These are phyloP conservation scores for Mormyrops attenuatus DNA, from an alignment of 2,797 vertebrate genomes.

Conservation along the genomic window DNA sequence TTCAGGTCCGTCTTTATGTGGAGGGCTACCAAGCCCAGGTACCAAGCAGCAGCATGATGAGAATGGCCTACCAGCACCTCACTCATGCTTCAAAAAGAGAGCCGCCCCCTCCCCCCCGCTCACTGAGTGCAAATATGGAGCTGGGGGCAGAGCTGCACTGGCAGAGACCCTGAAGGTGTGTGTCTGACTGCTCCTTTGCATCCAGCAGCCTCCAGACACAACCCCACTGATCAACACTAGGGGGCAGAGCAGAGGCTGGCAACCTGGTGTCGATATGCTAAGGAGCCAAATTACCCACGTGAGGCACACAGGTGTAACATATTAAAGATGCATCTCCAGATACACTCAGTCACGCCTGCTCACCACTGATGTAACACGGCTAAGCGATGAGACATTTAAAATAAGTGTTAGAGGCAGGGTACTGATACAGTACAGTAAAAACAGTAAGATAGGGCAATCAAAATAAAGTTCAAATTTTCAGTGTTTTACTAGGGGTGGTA, in stretches of 20 bases:
- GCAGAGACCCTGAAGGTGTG: background rate
- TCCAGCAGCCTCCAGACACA: background rate
- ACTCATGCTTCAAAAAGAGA: background rate
- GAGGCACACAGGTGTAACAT: background rate
- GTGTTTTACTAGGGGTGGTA: constrained; percentile 11
- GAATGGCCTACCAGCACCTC: background rate
- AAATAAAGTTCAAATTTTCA: constrained; percentile 13
- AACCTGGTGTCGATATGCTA: background rate
- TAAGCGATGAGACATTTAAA: constrained; percentile 22
- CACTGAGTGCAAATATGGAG: background rate
- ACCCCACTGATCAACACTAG: background rate
- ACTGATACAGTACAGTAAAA: constrained; percentile 48
- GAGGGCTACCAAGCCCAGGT: background rate
- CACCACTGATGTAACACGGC: constrained; percentile 16
- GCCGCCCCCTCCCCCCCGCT: background rate
- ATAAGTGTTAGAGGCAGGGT: constrained; percentile 29
- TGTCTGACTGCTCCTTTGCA: background rate
- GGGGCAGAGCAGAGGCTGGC: background rate
- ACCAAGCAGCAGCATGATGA: constrained; percentile 15
- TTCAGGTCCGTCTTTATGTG: background rate
- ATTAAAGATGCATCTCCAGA: background rate
- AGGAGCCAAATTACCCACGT: background rate
- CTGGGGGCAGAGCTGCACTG: background rate
- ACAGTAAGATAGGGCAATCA: constrained; percentile 15
- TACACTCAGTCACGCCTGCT: background rate